Evolutionary conservation across 2,888 invertebrate genomes (phyloP).

Genomic region (Drosophila formosana): DNA sequence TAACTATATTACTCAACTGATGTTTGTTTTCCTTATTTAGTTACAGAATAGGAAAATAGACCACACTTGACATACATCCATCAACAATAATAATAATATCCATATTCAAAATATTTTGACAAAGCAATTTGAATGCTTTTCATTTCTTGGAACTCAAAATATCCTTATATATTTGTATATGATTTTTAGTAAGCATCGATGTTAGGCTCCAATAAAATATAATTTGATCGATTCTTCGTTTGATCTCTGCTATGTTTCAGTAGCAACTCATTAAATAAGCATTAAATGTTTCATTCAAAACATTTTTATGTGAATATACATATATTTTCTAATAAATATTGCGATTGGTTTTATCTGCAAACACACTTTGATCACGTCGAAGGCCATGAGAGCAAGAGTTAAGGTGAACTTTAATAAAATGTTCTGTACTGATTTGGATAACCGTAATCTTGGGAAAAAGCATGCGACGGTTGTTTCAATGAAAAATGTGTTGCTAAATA

Average conservation of each 20-base stretch:
- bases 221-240: neutral
- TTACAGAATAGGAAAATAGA: neutral
- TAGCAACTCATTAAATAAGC: neutral
- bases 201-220: neutral
- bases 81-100: too few relatives aligned
- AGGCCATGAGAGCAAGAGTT: neutral
- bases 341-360: neutral
- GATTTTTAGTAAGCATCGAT: neutral
- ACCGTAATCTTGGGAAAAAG: neutral
- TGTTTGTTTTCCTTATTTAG: neutral
- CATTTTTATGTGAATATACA: neutral
- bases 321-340: neutral
- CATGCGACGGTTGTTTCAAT: constrained; percentile 42
- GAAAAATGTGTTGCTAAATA: constrained; percentile 64
- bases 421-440: neutral
- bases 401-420: neutral
- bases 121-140: neutral
- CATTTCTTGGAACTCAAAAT: neutral
- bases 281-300: constrained; percentile 1
- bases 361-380: neutral
- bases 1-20: neutral
- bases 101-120: too few relatives aligned
- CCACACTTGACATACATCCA: too few relatives aligned
- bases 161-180: too few relatives aligned
- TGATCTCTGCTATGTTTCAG: neutral